phyloP scores from a whole-genome alignment of 2,888 invertebrate genomes.

The Entomobrya multifasciata region DNA sequence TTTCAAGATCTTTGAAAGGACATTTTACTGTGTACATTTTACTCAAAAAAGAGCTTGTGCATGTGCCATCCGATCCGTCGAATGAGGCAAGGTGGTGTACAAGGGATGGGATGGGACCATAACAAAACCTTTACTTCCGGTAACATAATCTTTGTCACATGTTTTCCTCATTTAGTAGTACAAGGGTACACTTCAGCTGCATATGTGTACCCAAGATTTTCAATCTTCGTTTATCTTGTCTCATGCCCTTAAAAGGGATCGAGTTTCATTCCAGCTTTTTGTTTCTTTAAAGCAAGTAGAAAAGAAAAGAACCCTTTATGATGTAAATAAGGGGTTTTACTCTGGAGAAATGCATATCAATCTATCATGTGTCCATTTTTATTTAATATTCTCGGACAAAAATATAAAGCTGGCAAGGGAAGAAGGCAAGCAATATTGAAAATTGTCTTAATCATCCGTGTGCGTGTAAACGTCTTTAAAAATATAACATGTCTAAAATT shows the following conservation, averaged over 20 bases:
- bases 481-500: no score
- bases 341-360: no score
- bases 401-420: neutral
- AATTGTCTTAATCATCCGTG: no score
- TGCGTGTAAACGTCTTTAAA: no score
- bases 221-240: constrained; percentile 1
- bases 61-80: constrained; percentile 9
- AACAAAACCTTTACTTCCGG: constrained; percentile 73
- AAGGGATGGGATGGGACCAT: constrained; percentile 52
- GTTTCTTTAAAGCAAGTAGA: neutral
- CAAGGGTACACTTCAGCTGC: neutral
- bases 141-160: constrained; percentile 67
- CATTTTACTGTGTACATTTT: neutral
- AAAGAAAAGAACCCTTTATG: constrained; percentile 23
- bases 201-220: neutral
- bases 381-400: neutral
- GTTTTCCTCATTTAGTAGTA: constrained; percentile 10
- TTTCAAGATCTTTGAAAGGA: constrained; percentile 19
- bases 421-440: no score
- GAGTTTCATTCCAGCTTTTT: constrained; percentile 29
- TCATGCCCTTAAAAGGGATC: constrained; percentile 28
- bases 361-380: constrained; percentile 17
- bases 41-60: neutral
- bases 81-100: constrained; percentile 38
- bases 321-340: no score